Evolutionary conservation across 2,113 vertebrate species (phyloP).

Genomic region (Strigops habroptila): DNA sequence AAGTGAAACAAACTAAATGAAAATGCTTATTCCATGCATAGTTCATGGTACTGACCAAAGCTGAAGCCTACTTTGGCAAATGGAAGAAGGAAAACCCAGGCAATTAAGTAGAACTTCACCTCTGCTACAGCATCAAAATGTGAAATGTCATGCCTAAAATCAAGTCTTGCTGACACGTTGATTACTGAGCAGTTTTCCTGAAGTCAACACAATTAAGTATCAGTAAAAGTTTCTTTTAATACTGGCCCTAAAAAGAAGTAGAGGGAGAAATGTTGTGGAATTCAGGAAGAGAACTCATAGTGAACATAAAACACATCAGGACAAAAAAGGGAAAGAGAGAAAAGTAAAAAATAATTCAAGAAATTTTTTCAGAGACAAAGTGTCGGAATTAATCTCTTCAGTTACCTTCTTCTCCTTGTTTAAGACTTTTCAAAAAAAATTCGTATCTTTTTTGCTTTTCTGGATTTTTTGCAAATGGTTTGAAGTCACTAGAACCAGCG

Average conservation of each 20-base stretch:
- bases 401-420: conserved; percentile 83
- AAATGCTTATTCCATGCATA: neutral
- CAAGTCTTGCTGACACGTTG: neutral
- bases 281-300: neutral
- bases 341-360: accelerated
- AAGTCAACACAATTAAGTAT: neutral
- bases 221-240: neutral
- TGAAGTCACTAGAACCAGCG: conserved; percentile 76
- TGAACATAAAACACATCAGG: neutral
- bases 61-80: neutral
- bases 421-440: conserved; percentile 79
- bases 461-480: conserved; percentile 85
- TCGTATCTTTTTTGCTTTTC: conserved; percentile 92
- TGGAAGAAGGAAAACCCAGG: neutral
- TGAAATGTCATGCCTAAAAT: neutral
- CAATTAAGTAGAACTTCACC: neutral
- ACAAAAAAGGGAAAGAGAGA: accelerated
- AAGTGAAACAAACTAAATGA: neutral
- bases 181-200: neutral
- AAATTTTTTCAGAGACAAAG: neutral
- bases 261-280: neutral
- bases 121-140: neutral
- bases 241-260: neutral
- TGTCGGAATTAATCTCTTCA: neutral
- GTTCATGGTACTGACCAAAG: neutral